Evolutionary conservation across 2,888 invertebrate genomes (phyloP), one percentile per base, ranked within the genome.

Genomic region (Tipula confusa): DNA sequence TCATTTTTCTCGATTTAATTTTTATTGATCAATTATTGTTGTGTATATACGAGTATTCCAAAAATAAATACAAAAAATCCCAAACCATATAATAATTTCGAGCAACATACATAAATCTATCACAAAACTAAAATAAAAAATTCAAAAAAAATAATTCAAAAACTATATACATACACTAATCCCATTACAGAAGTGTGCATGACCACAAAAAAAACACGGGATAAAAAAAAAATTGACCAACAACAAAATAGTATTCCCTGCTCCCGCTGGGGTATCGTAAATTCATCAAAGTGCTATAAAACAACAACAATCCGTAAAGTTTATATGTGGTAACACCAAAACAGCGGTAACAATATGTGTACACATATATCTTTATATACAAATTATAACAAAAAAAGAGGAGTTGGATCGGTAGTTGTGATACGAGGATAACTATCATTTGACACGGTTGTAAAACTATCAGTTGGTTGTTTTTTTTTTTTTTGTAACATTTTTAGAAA

Each of bases 221-320:
- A 43, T n/a, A 36, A 36, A 36, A 36, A 36, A 64, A 64, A 64
- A 64, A 9, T 64, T 64, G 64, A 64, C 64, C 64, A 64, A 64
- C 64, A 64, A 64, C 64, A 64, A 64, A n/a, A 64, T 64, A 24
- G 24, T 64, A 64, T 64, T 64, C 64, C 64, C 64, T 64, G 43
- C 83, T 29, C 83, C 83, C 83, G 43, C 83, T 83, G 33, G 83
- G 83, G 83, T 48, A 43, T 83, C 83, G 83, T 83, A 83, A 83
- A 83, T 83, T 83, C 83, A 83, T 83, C 83, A 83, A 82, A 82
- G 80, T 80, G 80, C 29, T 29, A 80, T 80, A 80, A 80, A 80
- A 80, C 64, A 64, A 64, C 64, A 64, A 64, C 64, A 64, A 64
- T 43, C 15, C 9, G 43, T 43, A 43, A 24, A 64, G 7, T 9